A percentile compares a stretch with the other conserved stretches of the same genome.
phyloP scores from a whole-genome alignment of 2,888 invertebrate species.

The Lasioglossum oenotherae region DNA sequence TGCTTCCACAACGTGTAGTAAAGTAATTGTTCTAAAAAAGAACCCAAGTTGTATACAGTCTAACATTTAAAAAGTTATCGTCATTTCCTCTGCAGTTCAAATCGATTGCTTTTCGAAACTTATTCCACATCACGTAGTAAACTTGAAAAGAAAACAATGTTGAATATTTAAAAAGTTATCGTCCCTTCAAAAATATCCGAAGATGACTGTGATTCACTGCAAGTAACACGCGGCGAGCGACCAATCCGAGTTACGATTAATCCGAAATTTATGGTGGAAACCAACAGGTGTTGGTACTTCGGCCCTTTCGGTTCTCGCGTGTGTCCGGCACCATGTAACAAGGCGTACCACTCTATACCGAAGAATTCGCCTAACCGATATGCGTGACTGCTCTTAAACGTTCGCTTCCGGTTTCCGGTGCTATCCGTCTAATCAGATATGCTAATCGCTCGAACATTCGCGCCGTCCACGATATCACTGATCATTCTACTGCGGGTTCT shows the following conservation, averaged over 20 bases:
- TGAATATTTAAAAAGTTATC: no score
- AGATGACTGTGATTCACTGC: background rate
- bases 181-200: background rate
- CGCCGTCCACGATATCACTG: slow-evolving; percentile 7
- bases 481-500: slow-evolving; percentile 13
- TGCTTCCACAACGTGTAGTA: no score
- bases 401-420: slow-evolving; percentile 75
- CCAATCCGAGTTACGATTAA: slow-evolving; percentile 66
- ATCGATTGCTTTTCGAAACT: no score
- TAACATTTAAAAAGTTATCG: no score
- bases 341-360: slow-evolving; percentile 79
- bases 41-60: no score
- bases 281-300: slow-evolving; percentile 74
- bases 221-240: slow-evolving; percentile 26
- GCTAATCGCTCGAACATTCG: slow-evolving; percentile 53
- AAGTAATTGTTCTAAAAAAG: no score
- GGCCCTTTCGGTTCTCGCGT: slow-evolving; percentile 72
- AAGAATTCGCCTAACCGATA: slow-evolving; percentile 73
- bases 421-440: slow-evolving; percentile 70
- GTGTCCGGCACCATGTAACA: slow-evolving; percentile 74
- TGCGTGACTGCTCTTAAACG: slow-evolving; percentile 79
- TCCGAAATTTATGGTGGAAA: slow-evolving; percentile 81
- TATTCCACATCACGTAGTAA: no score
- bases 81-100: no score
- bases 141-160: no score